A percentile compares a stretch with the other conserved stretches of the same genome.
Conservation (phyloP, 2,797 vertebrate genomes). For the Cuculus canorus region DNA sequence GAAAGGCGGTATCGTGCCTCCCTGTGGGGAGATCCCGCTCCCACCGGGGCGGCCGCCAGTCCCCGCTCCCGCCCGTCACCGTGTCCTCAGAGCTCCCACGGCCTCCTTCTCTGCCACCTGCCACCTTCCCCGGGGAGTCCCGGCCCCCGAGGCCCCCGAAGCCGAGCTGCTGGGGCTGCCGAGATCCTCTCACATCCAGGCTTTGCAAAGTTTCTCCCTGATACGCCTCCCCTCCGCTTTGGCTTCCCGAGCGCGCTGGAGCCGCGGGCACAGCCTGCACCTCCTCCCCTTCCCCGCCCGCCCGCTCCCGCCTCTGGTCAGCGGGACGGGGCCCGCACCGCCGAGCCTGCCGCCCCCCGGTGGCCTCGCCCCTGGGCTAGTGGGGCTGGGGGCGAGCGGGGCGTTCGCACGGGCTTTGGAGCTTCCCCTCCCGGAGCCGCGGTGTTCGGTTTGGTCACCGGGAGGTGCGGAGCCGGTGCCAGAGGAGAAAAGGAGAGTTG, state of each 20-base stretch:
- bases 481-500: not conserved
- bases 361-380: not conserved
- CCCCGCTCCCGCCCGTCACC: not conserved
- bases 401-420: not conserved
- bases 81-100: not conserved
- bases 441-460: not conserved
- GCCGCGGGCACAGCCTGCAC: not conserved
- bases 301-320: not conserved
- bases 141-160: not conserved
- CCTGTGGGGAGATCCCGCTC: accelerated
- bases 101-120: not conserved
- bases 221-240: not conserved
- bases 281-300: not conserved
- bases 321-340: not conserved
- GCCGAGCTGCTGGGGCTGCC: not conserved
- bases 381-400: not conserved
- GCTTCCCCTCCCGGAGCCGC: not conserved
- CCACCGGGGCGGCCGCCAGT: not conserved
- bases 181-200: not conserved
- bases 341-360: not conserved
- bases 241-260: not conserved
- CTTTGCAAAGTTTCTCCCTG: not conserved
- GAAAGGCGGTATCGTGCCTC: not conserved
- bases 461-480: not conserved
- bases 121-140: not conserved